Percentiles rank a stretch among this genome's conserved stretches.
phyloP scores from a whole-genome alignment of 2,113 vertebrate species.

The Clinocottus analis region DNA sequence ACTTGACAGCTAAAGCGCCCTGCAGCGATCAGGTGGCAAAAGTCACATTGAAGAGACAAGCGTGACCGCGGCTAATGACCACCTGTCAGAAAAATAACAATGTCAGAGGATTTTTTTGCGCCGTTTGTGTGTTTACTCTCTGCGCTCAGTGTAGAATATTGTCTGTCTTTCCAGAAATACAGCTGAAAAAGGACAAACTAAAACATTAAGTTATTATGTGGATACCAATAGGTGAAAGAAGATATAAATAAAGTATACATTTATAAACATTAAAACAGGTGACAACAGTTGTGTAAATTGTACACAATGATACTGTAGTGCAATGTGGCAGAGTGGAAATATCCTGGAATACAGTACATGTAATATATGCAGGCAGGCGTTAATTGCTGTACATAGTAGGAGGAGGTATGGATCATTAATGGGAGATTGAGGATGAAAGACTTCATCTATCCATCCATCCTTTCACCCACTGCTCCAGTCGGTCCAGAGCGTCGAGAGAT shows the following conservation, averaged over 20 bases:
- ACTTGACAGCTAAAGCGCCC: too few relatives aligned
- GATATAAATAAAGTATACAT: too few relatives aligned
- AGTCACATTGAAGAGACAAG: too few relatives aligned
- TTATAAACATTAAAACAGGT: too few relatives aligned
- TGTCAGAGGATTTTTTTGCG: background rate
- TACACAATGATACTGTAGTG: too few relatives aligned
- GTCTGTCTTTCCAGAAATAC: background rate
- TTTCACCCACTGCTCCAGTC: conserved; percentile 21
- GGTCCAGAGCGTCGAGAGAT: conserved; percentile 40
- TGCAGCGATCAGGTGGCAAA: too few relatives aligned
- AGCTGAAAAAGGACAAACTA: background rate
- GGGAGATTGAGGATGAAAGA: conserved; percentile 33
- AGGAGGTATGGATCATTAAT: conserved; percentile 30
- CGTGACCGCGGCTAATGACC: background rate
- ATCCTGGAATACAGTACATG: background rate
- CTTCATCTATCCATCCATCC: conserved; percentile 30
- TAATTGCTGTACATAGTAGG: conserved; percentile 43
- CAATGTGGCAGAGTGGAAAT: background rate
- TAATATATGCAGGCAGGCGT: conserved; percentile 9
- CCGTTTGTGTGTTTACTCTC: background rate
- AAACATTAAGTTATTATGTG: background rate
- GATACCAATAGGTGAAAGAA: too few relatives aligned
- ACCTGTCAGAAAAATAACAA: background rate
- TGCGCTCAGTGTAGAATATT: conserved; percentile 18
- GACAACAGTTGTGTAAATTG: too few relatives aligned